Conservation (phyloP, 1,140 invertebrate species). For the Pemphigus obesinymphae region DNA sequence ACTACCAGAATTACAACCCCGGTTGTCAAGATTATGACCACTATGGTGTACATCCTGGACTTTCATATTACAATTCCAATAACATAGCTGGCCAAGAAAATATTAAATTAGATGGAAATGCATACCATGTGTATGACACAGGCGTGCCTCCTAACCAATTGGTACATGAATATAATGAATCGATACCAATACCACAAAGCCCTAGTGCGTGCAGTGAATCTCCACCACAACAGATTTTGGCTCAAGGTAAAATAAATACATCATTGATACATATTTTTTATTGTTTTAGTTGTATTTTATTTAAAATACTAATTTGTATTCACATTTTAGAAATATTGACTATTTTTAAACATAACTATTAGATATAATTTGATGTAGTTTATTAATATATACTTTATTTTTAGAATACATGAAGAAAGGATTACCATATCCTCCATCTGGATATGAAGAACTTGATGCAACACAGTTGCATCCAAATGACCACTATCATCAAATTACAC, state of each 20-base stretch:
- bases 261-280: too few species aligned
- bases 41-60: constrained; percentile 5
- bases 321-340: too few species aligned
- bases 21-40: constrained; percentile 30
- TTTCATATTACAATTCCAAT: constrained; percentile 17
- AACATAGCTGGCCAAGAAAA: constrained; percentile 46
- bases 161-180: constrained; percentile 51
- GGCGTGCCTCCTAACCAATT: background rate
- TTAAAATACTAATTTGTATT: background rate
- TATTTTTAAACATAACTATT: background rate
- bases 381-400: background rate
- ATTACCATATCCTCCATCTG: constrained; percentile 56
- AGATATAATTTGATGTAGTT: background rate
- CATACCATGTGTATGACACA: constrained; percentile 59
- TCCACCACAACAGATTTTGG: constrained; percentile 54
- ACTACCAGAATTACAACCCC: constrained; percentile 29
- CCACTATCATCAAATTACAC: constrained; percentile 63
- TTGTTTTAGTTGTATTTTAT: too few species aligned
- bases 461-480: constrained; percentile 61
- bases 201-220: constrained; percentile 61
- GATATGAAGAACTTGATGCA: constrained; percentile 63
- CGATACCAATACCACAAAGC: constrained; percentile 57
- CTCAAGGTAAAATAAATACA: constrained; percentile 48
- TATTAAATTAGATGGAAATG: constrained; percentile 49
- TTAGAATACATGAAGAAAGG: constrained; percentile 52